These are phyloP conservation scores for Falco biarmicus DNA, from an alignment of 2,797 vertebrate genomes.

Conservation along the genomic window DNA sequence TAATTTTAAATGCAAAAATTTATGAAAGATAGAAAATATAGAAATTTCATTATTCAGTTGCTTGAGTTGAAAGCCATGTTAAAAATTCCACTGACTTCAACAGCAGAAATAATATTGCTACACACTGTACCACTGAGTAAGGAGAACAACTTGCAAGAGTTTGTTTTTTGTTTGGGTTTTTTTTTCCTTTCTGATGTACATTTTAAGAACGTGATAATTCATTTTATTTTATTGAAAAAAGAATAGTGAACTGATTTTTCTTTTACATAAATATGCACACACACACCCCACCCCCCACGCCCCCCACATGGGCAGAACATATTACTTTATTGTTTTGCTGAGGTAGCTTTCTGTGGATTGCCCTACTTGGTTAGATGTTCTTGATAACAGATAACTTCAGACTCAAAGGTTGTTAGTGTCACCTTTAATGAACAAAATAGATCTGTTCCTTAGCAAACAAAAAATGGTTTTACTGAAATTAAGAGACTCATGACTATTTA, in stretches of 20 bases:
- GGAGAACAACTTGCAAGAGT: not conserved
- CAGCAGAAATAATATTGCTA: not conserved
- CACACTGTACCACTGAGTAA: not conserved
- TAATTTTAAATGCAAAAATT: not conserved
- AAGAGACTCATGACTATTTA: not conserved
- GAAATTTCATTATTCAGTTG: not conserved
- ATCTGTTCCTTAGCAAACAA: not conserved
- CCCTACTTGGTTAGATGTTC: not conserved
- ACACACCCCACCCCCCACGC: not conserved
- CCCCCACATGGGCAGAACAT: not conserved
- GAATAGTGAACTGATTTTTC: not conserved
- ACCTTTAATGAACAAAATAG: conserved; percentile 10
- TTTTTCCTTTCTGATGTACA: not conserved
- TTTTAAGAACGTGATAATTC: not conserved
- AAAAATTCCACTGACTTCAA: not conserved
- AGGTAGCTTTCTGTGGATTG: not conserved
- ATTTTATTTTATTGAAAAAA: not conserved
- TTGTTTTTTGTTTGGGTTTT: not conserved
- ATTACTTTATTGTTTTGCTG: not conserved
- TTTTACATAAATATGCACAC: not conserved
- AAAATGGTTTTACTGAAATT: not conserved
- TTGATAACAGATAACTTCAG: not conserved
- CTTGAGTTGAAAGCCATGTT: not conserved
- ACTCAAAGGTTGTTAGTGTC: not conserved
- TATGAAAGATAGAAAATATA: not conserved